These are phyloP conservation scores for Melanerpes aurifrons DNA, from an alignment of 2,113 vertebrate genomes.

Conservation along the genomic window DNA sequence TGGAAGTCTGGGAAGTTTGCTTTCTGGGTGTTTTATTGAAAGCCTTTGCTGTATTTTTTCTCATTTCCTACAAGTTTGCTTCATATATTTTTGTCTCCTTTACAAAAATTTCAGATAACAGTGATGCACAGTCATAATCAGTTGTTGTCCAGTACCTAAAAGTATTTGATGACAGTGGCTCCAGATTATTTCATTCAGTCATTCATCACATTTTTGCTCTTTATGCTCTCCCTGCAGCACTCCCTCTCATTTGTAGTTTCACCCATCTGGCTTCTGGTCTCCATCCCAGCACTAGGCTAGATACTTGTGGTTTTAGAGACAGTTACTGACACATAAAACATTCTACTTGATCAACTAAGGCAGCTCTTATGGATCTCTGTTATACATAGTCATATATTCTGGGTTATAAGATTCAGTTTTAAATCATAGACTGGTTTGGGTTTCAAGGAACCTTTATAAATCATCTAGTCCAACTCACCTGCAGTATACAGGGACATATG, in stretches of 20 bases:
- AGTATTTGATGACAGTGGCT: not conserved
- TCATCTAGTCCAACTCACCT: not conserved
- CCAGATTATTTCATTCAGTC: not conserved
- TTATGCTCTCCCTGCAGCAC: not conserved
- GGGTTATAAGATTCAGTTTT: not conserved
- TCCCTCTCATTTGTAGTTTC: not conserved
- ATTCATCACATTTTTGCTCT: not conserved
- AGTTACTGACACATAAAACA: accelerated
- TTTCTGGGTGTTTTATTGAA: constrained; percentile 19
- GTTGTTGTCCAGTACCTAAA: not conserved
- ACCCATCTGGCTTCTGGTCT: not conserved
- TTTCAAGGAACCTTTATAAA: not conserved
- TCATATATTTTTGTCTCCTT: not conserved
- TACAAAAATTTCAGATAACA: not conserved
- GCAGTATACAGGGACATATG: not conserved
- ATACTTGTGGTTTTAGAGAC: not conserved
- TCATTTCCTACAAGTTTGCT: not conserved
- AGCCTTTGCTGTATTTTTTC: constrained; percentile 20
- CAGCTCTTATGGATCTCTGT: accelerated
- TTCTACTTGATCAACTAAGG: not conserved
- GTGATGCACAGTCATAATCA: not conserved
- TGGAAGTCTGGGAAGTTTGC: constrained; percentile 26
- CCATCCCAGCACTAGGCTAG: not conserved
- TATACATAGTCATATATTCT: not conserved
- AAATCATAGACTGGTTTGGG: not conserved